Conservation (phyloP, 2,797 vertebrate species). For the Rhinogobio ventralis region DNA sequence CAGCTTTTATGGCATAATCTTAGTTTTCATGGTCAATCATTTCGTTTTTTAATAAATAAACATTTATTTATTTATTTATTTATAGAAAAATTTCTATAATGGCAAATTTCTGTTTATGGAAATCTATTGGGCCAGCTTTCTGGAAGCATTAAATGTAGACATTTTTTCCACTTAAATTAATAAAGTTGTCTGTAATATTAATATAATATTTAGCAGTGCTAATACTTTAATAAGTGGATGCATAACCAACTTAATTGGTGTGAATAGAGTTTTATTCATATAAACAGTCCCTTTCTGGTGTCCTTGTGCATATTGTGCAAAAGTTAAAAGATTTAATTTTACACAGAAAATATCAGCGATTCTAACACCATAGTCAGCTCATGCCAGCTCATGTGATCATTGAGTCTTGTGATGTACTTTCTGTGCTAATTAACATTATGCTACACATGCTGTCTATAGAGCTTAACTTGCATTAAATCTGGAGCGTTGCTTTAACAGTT, state of each 20-base stretch:
- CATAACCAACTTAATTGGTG: neutral
- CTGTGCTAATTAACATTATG: neutral
- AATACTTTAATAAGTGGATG: neutral
- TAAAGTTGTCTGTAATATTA: neutral
- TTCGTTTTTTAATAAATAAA: neutral
- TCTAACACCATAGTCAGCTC: too few relatives aligned
- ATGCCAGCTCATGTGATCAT: neutral
- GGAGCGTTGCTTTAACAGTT: neutral
- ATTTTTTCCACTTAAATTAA: neutral
- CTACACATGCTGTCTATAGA: neutral
- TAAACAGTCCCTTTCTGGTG: neutral
- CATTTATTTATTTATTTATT: neutral
- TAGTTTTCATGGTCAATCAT: neutral
- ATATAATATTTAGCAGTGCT: neutral
- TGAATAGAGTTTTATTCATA: neutral
- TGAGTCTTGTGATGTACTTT: neutral
- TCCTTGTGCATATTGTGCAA: neutral
- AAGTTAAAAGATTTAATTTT: neutral
- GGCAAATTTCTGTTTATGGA: too few relatives aligned
- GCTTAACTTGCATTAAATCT: slow-evolving; percentile 2
- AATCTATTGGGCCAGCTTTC: neutral
- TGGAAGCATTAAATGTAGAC: neutral
- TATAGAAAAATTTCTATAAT: too few relatives aligned
- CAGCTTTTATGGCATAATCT: neutral
- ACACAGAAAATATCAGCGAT: neutral